These are phyloP conservation scores for Steinernema scapterisci DNA, from an alignment of 2,888 invertebrate genomes.

Conservation along the genomic window DNA sequence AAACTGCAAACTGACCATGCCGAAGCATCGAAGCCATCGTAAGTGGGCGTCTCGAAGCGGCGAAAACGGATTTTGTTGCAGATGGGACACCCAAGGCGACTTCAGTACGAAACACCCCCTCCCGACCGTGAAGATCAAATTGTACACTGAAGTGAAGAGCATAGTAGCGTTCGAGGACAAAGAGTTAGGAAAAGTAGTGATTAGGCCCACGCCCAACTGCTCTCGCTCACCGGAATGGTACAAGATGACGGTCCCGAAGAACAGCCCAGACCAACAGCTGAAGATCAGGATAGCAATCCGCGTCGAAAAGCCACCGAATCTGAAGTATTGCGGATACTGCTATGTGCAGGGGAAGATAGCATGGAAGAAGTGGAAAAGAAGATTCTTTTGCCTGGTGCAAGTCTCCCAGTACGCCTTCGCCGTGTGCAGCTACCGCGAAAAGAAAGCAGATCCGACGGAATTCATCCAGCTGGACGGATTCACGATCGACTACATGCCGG, in stretches of 20 bases:
- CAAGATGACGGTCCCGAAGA: slow-evolving; percentile 93
- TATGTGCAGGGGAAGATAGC: slow-evolving; percentile 80
- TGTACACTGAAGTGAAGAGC: slow-evolving; percentile 95
- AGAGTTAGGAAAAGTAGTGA: slow-evolving; percentile 69
- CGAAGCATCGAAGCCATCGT: slow-evolving; percentile 90
- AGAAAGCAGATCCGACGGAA: slow-evolving; percentile 97
- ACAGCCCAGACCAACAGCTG: slow-evolving; percentile 90
- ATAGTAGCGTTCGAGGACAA: slow-evolving; percentile 98
- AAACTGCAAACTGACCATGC: slow-evolving; percentile 99
- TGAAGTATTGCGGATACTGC: slow-evolving; percentile 91
- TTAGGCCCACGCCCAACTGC: slow-evolving; percentile 74
- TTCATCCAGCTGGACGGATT: slow-evolving; percentile 99
- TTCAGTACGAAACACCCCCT: slow-evolving; percentile 96
- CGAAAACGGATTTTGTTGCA: slow-evolving; percentile 67
- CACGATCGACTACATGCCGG: slow-evolving; percentile 94
- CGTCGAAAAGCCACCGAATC: slow-evolving; percentile 97
- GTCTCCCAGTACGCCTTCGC: slow-evolving; percentile 98
- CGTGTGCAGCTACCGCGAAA: slow-evolving; percentile 98
- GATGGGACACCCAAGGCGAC: slow-evolving; percentile 99
- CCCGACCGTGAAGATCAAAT: slow-evolving; percentile 94
- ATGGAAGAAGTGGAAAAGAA: slow-evolving; percentile 99
- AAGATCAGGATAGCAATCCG: slow-evolving; percentile 95
- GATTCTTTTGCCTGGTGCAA: slow-evolving; percentile 97
- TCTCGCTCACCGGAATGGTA: slow-evolving; percentile 82
- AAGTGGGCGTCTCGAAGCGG: slow-evolving; percentile 34